Evolutionary conservation across 53 echinoderm and acorn worm genomes (phyloP).

Genomic region (Hippasteria phrygiana): DNA sequence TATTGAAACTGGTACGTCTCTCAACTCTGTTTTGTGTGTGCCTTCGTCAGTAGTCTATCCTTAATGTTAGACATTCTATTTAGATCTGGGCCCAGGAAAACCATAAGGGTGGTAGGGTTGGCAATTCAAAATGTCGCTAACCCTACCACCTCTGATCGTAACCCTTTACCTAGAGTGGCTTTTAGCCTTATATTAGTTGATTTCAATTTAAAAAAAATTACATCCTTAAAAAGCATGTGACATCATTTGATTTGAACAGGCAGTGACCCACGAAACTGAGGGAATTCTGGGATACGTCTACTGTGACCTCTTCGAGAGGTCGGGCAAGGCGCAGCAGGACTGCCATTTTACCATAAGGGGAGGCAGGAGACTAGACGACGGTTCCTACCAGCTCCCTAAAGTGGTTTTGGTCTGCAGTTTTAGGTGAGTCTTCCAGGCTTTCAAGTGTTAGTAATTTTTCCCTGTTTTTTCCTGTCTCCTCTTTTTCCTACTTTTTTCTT

Average conservation of each 20-base stretch:
- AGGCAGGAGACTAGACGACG: conserved; percentile 86
- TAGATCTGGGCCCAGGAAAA: no score
- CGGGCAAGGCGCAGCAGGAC: conserved; percentile 93
- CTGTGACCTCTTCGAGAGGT: conserved; percentile 91
- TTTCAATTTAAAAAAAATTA: background rate
- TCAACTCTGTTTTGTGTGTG: background rate
- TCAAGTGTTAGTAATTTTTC: no score
- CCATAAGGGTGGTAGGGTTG: no score
- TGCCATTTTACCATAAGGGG: conserved; percentile 98
- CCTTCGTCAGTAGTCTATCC: no score
- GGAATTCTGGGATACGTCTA: conserved; percentile 95
- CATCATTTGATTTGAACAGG: no score
- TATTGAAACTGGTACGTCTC: conserved; percentile 87
- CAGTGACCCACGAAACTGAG: conserved; percentile 86
- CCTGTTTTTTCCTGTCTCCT: no score
- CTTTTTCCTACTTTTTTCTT: background rate
- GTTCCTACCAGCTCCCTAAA: conserved; percentile 89
- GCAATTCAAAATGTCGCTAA: no score
- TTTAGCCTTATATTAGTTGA: background rate
- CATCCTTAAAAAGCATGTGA: no score
- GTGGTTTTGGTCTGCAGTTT: conserved; percentile 90
- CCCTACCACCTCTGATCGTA: no score
- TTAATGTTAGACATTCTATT: no score
- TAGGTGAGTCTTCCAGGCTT: conserved; percentile 57
- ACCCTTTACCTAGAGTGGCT: no score